A percentile compares a stretch with the other conserved stretches of the same genome.
These are phyloP conservation scores for Liparis tanakae DNA, from an alignment of 2,797 vertebrate species.

Conservation along the genomic window DNA sequence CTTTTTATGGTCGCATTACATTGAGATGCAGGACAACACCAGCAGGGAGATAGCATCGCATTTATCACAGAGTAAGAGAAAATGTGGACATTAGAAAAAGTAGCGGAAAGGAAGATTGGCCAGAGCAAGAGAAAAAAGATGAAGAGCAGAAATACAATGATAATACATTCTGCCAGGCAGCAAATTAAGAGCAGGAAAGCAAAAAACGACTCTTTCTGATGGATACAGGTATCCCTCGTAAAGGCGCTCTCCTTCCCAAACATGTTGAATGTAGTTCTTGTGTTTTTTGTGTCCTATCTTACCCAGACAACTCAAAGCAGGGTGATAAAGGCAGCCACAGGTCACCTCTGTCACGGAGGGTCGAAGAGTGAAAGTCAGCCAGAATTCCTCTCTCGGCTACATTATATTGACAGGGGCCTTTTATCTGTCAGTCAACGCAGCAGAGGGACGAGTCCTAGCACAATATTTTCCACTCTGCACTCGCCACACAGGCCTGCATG, in stretches of 20 bases:
- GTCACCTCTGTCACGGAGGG: slow-evolving; percentile 38
- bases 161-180: slow-evolving; percentile 43
- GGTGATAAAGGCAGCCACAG: slow-evolving; percentile 13
- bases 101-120: slow-evolving; percentile 50
- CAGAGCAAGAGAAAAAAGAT: slow-evolving; percentile 35
- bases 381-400: slow-evolving; percentile 31
- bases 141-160: slow-evolving; percentile 41
- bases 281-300: background rate
- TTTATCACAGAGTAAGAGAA: slow-evolving; percentile 59
- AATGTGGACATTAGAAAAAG: slow-evolving; percentile 59
- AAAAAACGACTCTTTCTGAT: slow-evolving; percentile 48
- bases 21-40: slow-evolving; percentile 72
- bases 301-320: slow-evolving; percentile 30
- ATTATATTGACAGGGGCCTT: slow-evolving; percentile 64
- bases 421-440: slow-evolving; percentile 64
- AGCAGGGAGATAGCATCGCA: slow-evolving; percentile 64
- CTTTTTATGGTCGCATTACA: slow-evolving; percentile 51
- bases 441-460: slow-evolving; percentile 41
- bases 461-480: slow-evolving; percentile 54
- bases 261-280: slow-evolving; percentile 18
- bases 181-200: slow-evolving; percentile 52
- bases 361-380: slow-evolving; percentile 44
- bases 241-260: slow-evolving; percentile 32
- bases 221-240: slow-evolving; percentile 10
- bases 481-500: slow-evolving; percentile 45